These are phyloP conservation scores for Pharmacophagus antenor DNA, from an alignment of 2,888 invertebrate genomes.

Conservation along the genomic window DNA sequence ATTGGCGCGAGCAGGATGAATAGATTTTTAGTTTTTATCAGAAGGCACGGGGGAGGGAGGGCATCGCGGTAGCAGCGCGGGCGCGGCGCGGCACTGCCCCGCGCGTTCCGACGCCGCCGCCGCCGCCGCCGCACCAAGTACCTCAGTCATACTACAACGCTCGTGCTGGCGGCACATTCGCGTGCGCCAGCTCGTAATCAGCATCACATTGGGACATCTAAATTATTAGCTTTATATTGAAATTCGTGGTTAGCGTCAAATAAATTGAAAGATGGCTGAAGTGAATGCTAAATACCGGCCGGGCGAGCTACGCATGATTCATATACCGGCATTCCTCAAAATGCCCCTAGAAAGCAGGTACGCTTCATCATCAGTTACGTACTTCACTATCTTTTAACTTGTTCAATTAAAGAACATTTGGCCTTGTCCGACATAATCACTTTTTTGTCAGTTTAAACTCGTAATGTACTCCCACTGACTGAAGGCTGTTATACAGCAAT, in stretches of 20 bases:
- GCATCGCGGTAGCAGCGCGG: slow-evolving; percentile 43
- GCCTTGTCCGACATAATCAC: no score
- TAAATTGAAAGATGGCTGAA: background rate
- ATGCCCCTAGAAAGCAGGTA: slow-evolving; percentile 73
- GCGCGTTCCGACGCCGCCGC: no score
- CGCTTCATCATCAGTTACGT: slow-evolving; percentile 30
- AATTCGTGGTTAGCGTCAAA: slow-evolving; percentile 1
- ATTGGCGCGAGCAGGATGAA: slow-evolving; percentile 44
- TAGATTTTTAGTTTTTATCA: slow-evolving; percentile 48
- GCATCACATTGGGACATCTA: background rate
- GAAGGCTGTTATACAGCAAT: slow-evolving; percentile 1
- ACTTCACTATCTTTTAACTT: background rate
- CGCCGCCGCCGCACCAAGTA: no score
- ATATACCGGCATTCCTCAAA: slow-evolving; percentile 51
- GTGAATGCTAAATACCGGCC: slow-evolving; percentile 1
- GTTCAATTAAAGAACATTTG: no score
- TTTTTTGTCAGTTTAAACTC: background rate
- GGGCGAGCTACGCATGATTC: slow-evolving; percentile 34
- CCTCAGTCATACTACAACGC: slow-evolving; percentile 76
- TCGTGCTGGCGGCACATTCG: slow-evolving; percentile 67
- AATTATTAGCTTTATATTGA: background rate
- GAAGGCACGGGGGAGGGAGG: slow-evolving; percentile 31
- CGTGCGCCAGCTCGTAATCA: slow-evolving; percentile 36
- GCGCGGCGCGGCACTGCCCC: slow-evolving; percentile 47
- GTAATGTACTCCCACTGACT: background rate